Conservation (phyloP, 2,113 vertebrate species). For the Odontophorus gujanensis region DNA sequence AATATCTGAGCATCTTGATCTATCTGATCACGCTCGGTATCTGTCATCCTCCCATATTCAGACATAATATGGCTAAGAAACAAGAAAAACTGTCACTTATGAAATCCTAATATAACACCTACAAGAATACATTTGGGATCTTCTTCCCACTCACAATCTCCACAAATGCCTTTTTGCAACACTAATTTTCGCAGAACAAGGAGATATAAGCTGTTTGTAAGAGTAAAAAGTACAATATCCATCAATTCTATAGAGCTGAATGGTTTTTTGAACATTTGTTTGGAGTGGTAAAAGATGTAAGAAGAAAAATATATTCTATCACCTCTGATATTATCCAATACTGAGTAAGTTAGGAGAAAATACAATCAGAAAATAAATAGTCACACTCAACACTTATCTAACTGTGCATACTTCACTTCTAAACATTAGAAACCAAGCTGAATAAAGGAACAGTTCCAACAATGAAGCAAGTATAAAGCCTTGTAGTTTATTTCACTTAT, state of each 20-base stretch:
- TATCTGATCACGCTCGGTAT: slow-evolving; percentile 94
- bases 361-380: neutral
- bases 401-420: neutral
- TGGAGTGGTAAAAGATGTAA: neutral
- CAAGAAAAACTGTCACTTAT: neutral
- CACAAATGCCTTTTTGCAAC: neutral
- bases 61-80: slow-evolving; percentile 86
- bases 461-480: neutral
- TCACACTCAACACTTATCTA: neutral
- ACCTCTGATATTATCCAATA: neutral
- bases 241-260: neutral
- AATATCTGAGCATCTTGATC: slow-evolving; percentile 98
- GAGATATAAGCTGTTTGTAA: neutral
- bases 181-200: neutral
- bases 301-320: neutral
- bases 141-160: neutral
- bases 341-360: neutral
- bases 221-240: neutral
- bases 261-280: neutral
- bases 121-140: neutral
- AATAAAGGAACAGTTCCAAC: neutral
- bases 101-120: neutral
- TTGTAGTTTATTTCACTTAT: neutral
- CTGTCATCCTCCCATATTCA: slow-evolving; percentile 91
- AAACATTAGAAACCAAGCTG: neutral